Evolutionary conservation across 1,140 invertebrate species (phyloP).

Genomic region (Berghia stephanieae): DNA sequence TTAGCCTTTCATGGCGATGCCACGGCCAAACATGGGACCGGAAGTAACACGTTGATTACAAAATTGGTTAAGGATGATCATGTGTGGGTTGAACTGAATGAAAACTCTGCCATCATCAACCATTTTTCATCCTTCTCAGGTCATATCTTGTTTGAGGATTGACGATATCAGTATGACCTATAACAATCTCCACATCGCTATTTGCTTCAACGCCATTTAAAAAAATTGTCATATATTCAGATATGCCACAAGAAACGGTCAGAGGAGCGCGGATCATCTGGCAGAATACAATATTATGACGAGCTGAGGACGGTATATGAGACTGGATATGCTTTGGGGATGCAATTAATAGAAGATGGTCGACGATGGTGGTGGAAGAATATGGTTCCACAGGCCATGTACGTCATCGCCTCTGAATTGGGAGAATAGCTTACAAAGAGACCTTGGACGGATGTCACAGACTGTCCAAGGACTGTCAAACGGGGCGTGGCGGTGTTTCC

Average conservation of each 20-base stretch:
- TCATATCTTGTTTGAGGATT: constrained; percentile 56
- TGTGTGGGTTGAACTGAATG: constrained; percentile 63
- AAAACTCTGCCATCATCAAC: constrained; percentile 62
- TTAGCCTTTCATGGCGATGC: constrained; percentile 64
- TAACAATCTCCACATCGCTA: not conserved
- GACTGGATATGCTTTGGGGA: not conserved
- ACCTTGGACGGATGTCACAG: no score
- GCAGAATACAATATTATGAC: no score
- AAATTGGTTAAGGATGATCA: constrained; percentile 56
- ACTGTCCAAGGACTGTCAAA: no score
- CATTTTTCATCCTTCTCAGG: constrained; percentile 66
- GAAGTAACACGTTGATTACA: constrained; percentile 63
- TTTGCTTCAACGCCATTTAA: not conserved
- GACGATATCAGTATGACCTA: not conserved
- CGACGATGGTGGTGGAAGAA: no score
- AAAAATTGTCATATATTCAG: not conserved
- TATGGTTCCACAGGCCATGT: no score
- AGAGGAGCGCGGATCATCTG: no score
- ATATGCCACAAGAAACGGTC: not conserved
- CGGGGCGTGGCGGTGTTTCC: no score
- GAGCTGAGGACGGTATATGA: no score
- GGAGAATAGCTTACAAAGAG: no score
- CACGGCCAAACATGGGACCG: constrained; percentile 59
- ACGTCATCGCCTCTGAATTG: no score
- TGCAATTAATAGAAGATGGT: not conserved